Percentiles rank a stretch among this genome's conserved stretches.
These are phyloP conservation scores for Spodoptera exigua DNA, from an alignment of 2,888 invertebrate genomes.

Conservation along the genomic window DNA sequence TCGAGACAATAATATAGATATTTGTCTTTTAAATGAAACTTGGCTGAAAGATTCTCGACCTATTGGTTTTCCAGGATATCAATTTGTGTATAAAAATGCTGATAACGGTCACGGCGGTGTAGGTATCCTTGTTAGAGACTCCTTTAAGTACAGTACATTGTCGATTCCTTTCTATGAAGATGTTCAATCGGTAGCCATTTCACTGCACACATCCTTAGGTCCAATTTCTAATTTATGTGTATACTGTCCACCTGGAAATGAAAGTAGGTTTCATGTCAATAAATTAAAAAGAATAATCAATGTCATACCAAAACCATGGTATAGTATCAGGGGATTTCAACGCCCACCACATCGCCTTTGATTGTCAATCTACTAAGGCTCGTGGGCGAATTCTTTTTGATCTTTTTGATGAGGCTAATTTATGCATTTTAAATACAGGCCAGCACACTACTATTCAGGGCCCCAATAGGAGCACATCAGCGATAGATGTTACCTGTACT, in stretches of 20 bases:
- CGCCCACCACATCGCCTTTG: constrained; percentile 47
- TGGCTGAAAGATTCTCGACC: constrained; percentile 11
- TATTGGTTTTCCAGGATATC: constrained; percentile 4
- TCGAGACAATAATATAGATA: constrained; percentile 5
- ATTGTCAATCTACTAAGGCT: constrained; percentile 16
- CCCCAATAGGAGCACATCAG: constrained; percentile 3
- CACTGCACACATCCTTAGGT: neutral
- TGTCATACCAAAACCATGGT: neutral
- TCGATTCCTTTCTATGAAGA: constrained; percentile 7
- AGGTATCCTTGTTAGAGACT: constrained; percentile 9
- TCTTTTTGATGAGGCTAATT: constrained; percentile 6
- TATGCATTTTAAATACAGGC: constrained; percentile 11
- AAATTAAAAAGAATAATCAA: constrained; percentile 3
- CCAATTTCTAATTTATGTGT: constrained; percentile 8
- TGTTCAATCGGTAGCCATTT: neutral
- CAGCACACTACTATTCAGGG: constrained; percentile 7
- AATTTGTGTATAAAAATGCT: constrained; percentile 9
- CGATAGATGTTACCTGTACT: constrained; percentile 2
- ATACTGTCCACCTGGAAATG: constrained; percentile 8
- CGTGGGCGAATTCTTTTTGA: constrained; percentile 3
- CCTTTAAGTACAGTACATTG: constrained; percentile 5
- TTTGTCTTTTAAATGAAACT: constrained; percentile 11
- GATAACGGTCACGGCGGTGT: constrained; percentile 9
- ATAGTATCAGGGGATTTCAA: constrained; percentile 29
- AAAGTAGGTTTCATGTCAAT: neutral